These are phyloP conservation scores for Heteromyza rotundicornis DNA, from an alignment of 2,888 invertebrate genomes.

Conservation along the genomic window DNA sequence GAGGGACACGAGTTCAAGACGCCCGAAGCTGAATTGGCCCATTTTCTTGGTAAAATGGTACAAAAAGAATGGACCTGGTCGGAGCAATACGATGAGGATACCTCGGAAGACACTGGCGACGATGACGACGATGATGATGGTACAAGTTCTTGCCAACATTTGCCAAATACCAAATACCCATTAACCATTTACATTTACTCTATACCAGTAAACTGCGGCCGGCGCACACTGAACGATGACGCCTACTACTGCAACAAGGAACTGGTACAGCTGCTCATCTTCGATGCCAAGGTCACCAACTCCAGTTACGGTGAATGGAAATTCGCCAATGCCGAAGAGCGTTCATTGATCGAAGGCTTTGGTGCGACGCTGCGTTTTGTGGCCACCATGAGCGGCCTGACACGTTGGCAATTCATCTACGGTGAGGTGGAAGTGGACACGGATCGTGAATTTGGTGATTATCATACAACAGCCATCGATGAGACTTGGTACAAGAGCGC, in stretches of 20 bases:
- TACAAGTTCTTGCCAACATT: too few species aligned
- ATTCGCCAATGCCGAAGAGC: constrained; percentile 65
- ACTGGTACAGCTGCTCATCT: constrained; percentile 81
- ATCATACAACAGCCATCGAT: constrained; percentile 79
- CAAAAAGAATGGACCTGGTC: constrained; percentile 69
- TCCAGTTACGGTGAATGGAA: constrained; percentile 68
- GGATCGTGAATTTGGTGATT: constrained; percentile 75
- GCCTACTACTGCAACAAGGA: constrained; percentile 86
- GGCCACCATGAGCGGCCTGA: constrained; percentile 87
- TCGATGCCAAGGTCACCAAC: constrained; percentile 80
- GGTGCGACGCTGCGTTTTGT: constrained; percentile 81
- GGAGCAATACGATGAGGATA: constrained; percentile 66
- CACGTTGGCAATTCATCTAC: constrained; percentile 82
- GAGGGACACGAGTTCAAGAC: constrained; percentile 76
- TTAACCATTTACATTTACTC: neutral
- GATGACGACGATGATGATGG: constrained; percentile 47
- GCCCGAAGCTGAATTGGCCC: constrained; percentile 77
- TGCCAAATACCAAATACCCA: too few species aligned
- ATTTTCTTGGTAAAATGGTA: constrained; percentile 75
- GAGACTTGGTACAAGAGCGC: constrained; percentile 93
- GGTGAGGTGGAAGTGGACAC: constrained; percentile 66
- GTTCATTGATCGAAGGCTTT: constrained; percentile 69
- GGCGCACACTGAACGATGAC: constrained; percentile 69
- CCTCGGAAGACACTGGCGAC: constrained; percentile 43
- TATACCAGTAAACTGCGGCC: constrained; percentile 70